Base-by-base conservation (phyloP, 1,140 invertebrate species). In the Antheraea pernyi region DNA sequence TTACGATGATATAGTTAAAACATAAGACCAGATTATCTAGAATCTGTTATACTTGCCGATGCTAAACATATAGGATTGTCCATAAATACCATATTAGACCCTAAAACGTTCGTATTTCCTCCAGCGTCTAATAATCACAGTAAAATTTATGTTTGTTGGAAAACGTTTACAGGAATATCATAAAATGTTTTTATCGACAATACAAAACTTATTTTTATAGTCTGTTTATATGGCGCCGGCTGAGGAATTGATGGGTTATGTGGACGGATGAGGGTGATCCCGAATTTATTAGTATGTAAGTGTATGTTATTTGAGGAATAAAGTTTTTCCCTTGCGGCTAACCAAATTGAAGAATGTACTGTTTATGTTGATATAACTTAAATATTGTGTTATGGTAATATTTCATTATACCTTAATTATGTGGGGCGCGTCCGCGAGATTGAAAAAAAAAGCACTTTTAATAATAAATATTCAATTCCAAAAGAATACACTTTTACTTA, bases 191-290 rank as follows among this genome's bases (percentile, higher is more conserved):
- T 89, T 89, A 89, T 87, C 83, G 75, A 72, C 75, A 73, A 76
- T 83, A 83, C 80, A 80, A 83, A 85, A 88, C 80, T 85, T 84
- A 73, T 77, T 89, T 89, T 89, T 86, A 89, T 78, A 77, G 78
- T 79, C 75, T 85, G 81, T 88, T 88, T 85, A 89, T 85, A 83
- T 81, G 82, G 76, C 72, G 59, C 60, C 65, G 67, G 73, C 70
- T 75, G 74, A 79, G 76, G 77, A 78, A 86, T 80, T 65, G 73
- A 76, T 71, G 74, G 70, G 69, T 77, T 70, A 65, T 75, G 75
- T 80, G 76, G 73, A 80, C 70, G 77, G 77, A 81, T 80, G 73
- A 78, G 63, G 75, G 72, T 79, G 65, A 81, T 84, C 76, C 78
- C 66, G 63, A 72, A 77, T 81, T 85, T 83, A 79, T 83, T 75